These are phyloP conservation scores for Drosophila anomelani DNA, from an alignment of 2,888 invertebrate species.

Conservation along the genomic window DNA sequence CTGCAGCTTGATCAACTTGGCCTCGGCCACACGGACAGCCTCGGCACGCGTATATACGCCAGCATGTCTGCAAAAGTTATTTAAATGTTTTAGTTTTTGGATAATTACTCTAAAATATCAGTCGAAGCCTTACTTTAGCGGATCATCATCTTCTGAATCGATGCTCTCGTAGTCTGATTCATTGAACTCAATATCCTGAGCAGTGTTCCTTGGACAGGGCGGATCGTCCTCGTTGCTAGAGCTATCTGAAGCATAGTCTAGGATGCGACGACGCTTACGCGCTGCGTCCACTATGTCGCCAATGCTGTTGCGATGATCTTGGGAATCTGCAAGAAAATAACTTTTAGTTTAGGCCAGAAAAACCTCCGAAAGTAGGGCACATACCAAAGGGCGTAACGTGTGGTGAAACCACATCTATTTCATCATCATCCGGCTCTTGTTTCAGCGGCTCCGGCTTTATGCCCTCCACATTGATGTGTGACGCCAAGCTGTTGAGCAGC, in stretches of 20 bases:
- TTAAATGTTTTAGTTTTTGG: constrained; percentile 55
- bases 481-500: constrained; percentile 87
- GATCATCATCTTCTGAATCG: constrained; percentile 91
- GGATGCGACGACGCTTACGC: constrained; percentile 85
- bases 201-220: constrained; percentile 87
- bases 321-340: constrained; percentile 67
- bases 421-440: constrained; percentile 84
- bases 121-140: constrained; percentile 86
- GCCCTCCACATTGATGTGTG: constrained; percentile 86
- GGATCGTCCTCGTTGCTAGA: constrained; percentile 88
- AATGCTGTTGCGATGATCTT: constrained; percentile 85
- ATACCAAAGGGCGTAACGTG: constrained; percentile 87
- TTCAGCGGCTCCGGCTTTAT: constrained; percentile 67
- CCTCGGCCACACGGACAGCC: constrained; percentile 90
- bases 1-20: constrained; percentile 91
- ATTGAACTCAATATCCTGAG: constrained; percentile 88
- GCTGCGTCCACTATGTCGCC: constrained; percentile 86
- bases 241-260: constrained; percentile 91
- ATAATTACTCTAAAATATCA: not conserved
- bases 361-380: constrained; percentile 39
- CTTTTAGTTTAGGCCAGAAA: not conserved
- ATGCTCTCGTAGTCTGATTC: constrained; percentile 92
- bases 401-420: constrained; percentile 86
- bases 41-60: constrained; percentile 96
- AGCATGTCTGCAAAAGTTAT: constrained; percentile 89